phyloP scores from a whole-genome alignment of 2,888 invertebrate genomes.

The Hyposoter didymator region DNA sequence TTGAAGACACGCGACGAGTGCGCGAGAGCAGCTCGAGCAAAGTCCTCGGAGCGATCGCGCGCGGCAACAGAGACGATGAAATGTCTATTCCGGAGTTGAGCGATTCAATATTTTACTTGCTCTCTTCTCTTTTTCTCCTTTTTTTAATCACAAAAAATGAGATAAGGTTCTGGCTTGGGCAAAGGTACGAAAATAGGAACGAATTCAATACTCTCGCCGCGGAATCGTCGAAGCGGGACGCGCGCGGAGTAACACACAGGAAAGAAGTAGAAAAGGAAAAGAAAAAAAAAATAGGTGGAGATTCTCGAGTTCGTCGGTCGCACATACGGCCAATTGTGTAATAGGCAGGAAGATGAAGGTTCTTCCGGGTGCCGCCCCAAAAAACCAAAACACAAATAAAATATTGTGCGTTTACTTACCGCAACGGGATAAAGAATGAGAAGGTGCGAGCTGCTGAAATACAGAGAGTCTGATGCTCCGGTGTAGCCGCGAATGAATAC shows the following conservation, averaged over 20 bases:
- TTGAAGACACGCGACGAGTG: slow-evolving; percentile 59
- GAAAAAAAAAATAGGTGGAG: slow-evolving; percentile 66
- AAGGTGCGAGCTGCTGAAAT: slow-evolving; percentile 66
- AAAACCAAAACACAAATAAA: slow-evolving; percentile 84
- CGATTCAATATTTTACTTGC: slow-evolving; percentile 29
- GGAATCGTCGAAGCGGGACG: slow-evolving; percentile 16
- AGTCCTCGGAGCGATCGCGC: slow-evolving; percentile 19
- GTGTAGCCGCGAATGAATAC: slow-evolving; percentile 51
- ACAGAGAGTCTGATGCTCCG: slow-evolving; percentile 27
- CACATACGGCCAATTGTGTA: slow-evolving; percentile 77
- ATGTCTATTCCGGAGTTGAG: slow-evolving; percentile 19
- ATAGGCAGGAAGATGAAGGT: slow-evolving; percentile 62
- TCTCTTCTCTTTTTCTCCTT: not conserved
- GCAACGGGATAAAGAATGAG: slow-evolving; percentile 69
- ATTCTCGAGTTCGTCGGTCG: slow-evolving; percentile 71
- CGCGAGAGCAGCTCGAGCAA: slow-evolving; percentile 13
- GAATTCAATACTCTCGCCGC: slow-evolving; percentile 3
- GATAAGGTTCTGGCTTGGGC: slow-evolving; percentile 24
- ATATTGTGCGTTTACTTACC: slow-evolving; percentile 70
- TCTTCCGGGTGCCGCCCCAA: slow-evolving; percentile 81
- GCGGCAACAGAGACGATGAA: slow-evolving; percentile 38
- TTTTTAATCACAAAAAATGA: slow-evolving; percentile 30
- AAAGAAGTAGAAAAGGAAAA: slow-evolving; percentile 55
- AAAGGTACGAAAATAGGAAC: not conserved
- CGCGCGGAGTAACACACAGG: slow-evolving; percentile 29